Base-by-base conservation (phyloP, 2,797 vertebrate genomes). In the Rhinoraja longicauda region DNA sequence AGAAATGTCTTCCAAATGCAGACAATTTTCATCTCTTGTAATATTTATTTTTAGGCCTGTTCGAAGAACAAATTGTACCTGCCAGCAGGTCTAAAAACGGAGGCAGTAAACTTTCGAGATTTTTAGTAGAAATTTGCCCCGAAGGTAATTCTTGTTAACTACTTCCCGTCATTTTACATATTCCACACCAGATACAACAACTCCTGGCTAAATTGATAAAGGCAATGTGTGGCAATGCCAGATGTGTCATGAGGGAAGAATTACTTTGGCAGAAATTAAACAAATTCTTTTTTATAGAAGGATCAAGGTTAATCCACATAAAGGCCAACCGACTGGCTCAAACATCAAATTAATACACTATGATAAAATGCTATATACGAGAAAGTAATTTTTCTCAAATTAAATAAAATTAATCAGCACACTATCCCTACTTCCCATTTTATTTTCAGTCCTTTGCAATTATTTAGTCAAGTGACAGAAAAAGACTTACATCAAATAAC, bases 381-480 rank as follows among this genome's bases (percentile, higher is more conserved):
- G n/a, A 88, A 32, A 19, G 59, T 36, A 59, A 67, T 67, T 64
- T 88, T 67, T 88, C 70, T 73, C 0, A 64, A 86, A 64, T 86
- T 62, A 82, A 82, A 19, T 79, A 57, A 53, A 86, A 86, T 32
- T 86, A 86, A 88, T 88, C 84, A 88, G 15, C n/a, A 88, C 7
- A 32, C 59, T 21, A 24, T 32, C 84, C 15, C 84, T 21, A 81
- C 21, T 81, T 21, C 78, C 78, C 59, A 67, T 36, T 88, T 86
- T 29, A n/a, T 86, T n/a, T 88, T 36, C n/a, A 88, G 17, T 15
- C 84, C 62, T 84, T 0, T 7, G 59, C 15, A 19, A 88, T 64
- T 88, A 64, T 32, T 64, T 21, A 15, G 26, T 84, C 12, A 84
- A n/a, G 53, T 59, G 53, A 59, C 57, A 62, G 57, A 13, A 86